Base-by-base conservation (phyloP, 2,797 vertebrate genomes). In the Triplophysa bombifrons region DNA sequence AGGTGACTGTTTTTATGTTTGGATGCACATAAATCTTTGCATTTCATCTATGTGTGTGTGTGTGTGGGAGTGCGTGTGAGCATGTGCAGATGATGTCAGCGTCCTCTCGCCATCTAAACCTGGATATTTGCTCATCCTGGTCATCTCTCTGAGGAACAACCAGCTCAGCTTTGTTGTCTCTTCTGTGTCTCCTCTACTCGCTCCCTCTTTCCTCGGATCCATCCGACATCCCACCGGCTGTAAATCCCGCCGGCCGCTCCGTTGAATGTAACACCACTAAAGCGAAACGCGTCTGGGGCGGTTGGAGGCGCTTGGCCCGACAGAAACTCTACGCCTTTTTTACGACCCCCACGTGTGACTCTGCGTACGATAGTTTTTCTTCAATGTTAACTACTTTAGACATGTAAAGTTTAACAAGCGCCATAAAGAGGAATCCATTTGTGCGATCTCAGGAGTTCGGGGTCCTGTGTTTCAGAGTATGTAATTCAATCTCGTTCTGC, bases 1-100 rank as follows among this genome's bases (percentile, higher is more conserved):
- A 97, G 98, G 98, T 99, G 93, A 88, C 4, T 41, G 46, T 85
- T 38, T 56, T 48, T 41, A 41, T 71, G 34, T 76, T 46, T 74
- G 80, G 16, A 14, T 14, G 11, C 8, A 7, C 30, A 8, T 72
- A 4, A 60, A 16, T 63, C 51, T 71, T 48, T 65, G 38, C 64
- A 46, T 78, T 67, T 9, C 17, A 48, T 46, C 38, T 58, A 34
- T 68, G 73, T 71, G 78, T 60, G 38, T 19, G 38, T 19, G 30
- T 55, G 69, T 58, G 58, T 17, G 74, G 76, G 75, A 78, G 72
- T 84, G 72, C 41, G 38, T 64, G 72, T 55, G 79, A 71, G 76
- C 27, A 56, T 79, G 34, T 76, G 30, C 61, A 73, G 67, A 72
- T 74, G 61, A 86, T 76, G 55, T 80, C 76, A 73, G 61, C 20